phyloP scores from a whole-genome alignment of 2,888 invertebrate species.

The Eupeodes luniger region DNA sequence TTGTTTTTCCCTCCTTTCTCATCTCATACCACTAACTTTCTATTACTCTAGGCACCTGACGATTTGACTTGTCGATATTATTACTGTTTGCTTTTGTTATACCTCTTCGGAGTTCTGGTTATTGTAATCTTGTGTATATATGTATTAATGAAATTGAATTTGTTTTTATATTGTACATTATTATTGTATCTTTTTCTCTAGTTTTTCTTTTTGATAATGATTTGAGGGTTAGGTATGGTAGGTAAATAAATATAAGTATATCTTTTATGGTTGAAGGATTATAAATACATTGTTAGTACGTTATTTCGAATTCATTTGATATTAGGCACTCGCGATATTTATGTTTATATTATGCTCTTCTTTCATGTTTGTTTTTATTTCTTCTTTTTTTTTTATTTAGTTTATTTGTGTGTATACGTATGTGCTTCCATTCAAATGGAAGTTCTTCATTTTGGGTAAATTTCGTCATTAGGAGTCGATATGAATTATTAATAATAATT shows the following conservation, averaged over 20 bases:
- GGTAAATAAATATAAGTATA: neutral
- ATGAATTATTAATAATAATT: slow-evolving; percentile 55
- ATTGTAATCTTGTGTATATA: slow-evolving; percentile 37
- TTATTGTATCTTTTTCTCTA: slow-evolving; percentile 40
- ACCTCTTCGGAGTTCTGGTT: slow-evolving; percentile 35
- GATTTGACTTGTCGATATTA: slow-evolving; percentile 75
- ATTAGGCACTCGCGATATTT: slow-evolving; percentile 37
- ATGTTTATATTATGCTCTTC: slow-evolving; percentile 48
- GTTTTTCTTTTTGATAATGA: slow-evolving; percentile 3
- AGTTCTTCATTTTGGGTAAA: slow-evolving; percentile 32
- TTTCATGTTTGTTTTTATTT: neutral
- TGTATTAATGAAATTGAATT: slow-evolving; percentile 75
- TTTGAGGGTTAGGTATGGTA: slow-evolving; percentile 7
- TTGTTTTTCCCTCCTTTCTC: neutral
- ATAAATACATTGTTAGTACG: slow-evolving; percentile 68
- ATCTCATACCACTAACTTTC: slow-evolving; percentile 4
- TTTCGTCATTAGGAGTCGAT: slow-evolving; percentile 31
- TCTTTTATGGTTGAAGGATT: slow-evolving; percentile 56
- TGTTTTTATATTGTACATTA: slow-evolving; percentile 60
- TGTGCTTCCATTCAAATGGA: neutral
- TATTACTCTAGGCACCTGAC: slow-evolving; percentile 56
- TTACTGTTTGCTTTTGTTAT: slow-evolving; percentile 67
- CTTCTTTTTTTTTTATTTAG: neutral
- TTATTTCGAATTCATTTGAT: slow-evolving; percentile 58
- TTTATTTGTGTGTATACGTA: neutral